phyloP scores from a whole-genome alignment of 2,113 vertebrate species.

The Ascaphus truei region DNA sequence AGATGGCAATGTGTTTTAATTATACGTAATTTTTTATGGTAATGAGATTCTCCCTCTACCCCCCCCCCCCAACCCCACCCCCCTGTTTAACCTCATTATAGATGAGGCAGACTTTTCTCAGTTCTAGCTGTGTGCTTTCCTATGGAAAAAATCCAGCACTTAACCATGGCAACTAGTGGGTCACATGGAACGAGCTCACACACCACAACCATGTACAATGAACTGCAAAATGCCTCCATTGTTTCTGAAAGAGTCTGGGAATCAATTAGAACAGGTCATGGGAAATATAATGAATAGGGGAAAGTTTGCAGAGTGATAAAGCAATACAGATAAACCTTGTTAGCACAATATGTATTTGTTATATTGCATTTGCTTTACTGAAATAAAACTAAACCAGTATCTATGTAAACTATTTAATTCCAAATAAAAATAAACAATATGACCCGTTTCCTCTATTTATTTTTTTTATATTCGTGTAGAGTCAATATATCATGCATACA shows the following conservation, averaged over 20 bases:
- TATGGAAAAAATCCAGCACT: slow-evolving; percentile 17
- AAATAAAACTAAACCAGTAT: slow-evolving; percentile 1
- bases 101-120: background rate
- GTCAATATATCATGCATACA: no score
- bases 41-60: no score
- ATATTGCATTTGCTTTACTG: background rate
- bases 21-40: no score
- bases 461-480: no score
- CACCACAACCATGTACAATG: slow-evolving; percentile 3
- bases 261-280: slow-evolving; percentile 23
- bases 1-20: no score
- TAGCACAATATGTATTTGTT: background rate
- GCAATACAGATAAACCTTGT: background rate
- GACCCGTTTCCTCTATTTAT: no score
- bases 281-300: slow-evolving; percentile 3
- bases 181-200: slow-evolving; percentile 9
- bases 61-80: no score
- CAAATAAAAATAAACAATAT: no score
- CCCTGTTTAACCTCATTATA: no score
- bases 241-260: slow-evolving; percentile 6
- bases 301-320: slow-evolving; percentile 1
- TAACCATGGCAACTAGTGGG: slow-evolving; percentile 5
- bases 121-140: background rate
- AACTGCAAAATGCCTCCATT: slow-evolving; percentile 19
- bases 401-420: no score